A percentile compares a stretch with the other conserved stretches of the same genome.
Conservation (phyloP, 2,113 vertebrate species). For the Monopterus albus region DNA sequence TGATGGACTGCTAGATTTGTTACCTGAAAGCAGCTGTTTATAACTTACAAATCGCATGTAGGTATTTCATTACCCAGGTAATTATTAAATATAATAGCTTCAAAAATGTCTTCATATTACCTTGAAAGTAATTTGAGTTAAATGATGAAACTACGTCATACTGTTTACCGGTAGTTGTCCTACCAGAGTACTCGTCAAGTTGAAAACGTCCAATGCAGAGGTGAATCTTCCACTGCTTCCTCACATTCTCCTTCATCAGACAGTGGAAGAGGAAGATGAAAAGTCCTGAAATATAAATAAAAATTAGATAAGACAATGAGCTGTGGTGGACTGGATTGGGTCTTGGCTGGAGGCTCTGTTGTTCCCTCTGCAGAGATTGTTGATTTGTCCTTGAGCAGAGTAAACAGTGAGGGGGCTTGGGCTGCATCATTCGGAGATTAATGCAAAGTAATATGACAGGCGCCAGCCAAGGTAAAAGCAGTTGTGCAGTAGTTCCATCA, state of each 20-base stretch:
- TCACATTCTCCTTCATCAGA: conserved; percentile 89
- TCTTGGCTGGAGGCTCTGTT: not conserved
- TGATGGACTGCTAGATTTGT: too few species aligned
- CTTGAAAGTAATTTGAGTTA: too few species aligned
- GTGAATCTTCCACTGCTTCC: conserved; percentile 86
- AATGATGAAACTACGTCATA: too few species aligned
- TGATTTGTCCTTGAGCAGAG: conserved; percentile 20
- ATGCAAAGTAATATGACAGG: conserved; percentile 18
- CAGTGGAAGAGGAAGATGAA: conserved; percentile 94
- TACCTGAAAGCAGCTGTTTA: not conserved
- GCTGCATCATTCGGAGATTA: conserved; percentile 39
- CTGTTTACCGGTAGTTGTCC: not conserved
- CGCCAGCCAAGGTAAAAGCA: conserved; percentile 10
- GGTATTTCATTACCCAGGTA: too few species aligned
- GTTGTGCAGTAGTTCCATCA: conserved; percentile 53
- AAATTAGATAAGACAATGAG: not conserved
- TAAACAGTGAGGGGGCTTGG: not conserved
- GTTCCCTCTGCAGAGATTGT: not conserved
- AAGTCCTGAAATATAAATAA: conserved; percentile 81
- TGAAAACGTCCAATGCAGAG: conserved; percentile 84
- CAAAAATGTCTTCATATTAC: too few species aligned
- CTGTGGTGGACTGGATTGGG: not conserved
- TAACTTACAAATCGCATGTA: too few species aligned
- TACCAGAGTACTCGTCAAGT: conserved; percentile 86
- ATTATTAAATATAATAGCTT: too few species aligned